Percentiles rank a stretch among this genome's conserved stretches.
Evolutionary conservation across 2,113 vertebrate genomes (phyloP).

Genomic region (Petrocephalus microphthalmus): DNA sequence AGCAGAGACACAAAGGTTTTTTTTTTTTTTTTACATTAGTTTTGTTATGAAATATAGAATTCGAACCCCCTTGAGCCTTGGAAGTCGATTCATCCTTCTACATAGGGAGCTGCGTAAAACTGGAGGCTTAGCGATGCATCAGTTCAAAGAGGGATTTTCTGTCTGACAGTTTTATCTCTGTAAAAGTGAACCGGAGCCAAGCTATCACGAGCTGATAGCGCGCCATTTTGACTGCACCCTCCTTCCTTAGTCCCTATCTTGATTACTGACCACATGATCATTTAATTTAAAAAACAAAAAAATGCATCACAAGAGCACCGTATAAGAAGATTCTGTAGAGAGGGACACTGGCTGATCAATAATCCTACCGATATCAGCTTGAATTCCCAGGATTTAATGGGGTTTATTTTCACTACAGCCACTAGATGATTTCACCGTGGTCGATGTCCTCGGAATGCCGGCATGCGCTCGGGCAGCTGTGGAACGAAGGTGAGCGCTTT

Average conservation of each 20-base stretch:
- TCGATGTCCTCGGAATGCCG: not conserved
- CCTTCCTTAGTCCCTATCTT: not conserved
- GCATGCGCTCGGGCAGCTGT: not conserved
- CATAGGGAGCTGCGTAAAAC: constrained; percentile 8
- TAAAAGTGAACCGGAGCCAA: constrained; percentile 14
- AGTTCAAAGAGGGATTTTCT: constrained; percentile 14
- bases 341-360: not conserved
- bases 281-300: not conserved
- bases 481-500: not conserved
- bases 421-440: not conserved
- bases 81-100: not conserved
- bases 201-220: not conserved
- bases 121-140: constrained; percentile 2
- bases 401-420: not conserved
- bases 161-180: constrained; percentile 16
- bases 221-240: not conserved
- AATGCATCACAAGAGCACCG: not conserved
- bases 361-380: not conserved
- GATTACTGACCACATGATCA: not conserved
- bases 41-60: constrained; percentile 4
- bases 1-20: not conserved
- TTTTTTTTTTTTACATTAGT: not conserved
- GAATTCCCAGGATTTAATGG: not conserved
- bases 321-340: not conserved
- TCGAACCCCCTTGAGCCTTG: not conserved